phyloP scores from a whole-genome alignment of 2,797 vertebrate species.

The Acipenser transmontanus region DNA sequence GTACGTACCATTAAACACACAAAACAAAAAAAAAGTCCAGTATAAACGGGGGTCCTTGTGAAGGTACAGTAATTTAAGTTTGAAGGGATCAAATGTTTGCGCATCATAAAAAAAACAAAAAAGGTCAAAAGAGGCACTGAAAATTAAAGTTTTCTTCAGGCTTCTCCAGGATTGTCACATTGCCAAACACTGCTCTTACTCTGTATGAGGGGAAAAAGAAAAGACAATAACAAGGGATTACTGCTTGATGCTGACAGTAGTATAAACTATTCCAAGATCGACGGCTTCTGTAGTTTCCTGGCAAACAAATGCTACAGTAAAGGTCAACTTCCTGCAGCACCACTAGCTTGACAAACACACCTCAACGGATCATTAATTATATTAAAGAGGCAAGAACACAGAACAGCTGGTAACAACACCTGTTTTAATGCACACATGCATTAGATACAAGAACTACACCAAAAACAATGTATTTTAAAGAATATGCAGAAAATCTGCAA shows the following conservation, averaged over 20 bases:
- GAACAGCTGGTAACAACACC: too few species aligned
- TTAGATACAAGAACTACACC: background rate
- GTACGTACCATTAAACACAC: conserved; percentile 42
- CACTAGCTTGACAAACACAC: too few species aligned
- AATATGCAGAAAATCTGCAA: background rate
- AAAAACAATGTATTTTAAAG: background rate
- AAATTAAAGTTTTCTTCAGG: conserved; percentile 46
- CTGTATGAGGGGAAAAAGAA: conserved; percentile 35
- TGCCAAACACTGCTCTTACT: conserved; percentile 40
- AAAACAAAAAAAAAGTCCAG: conserved; percentile 39
- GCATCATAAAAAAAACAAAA: conserved; percentile 27
- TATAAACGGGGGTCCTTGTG: conserved; percentile 7
- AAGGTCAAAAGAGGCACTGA: conserved; percentile 61
- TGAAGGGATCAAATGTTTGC: conserved; percentile 62
- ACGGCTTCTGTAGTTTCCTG: too few species aligned
- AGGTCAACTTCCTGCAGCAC: too few species aligned
- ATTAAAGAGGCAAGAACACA: too few species aligned
- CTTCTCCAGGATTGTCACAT: conserved; percentile 59
- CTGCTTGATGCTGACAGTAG: background rate
- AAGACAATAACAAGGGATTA: conserved; percentile 1
- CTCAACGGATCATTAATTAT: too few species aligned
- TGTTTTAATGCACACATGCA: background rate
- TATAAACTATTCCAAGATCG: too few species aligned
- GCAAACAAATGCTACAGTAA: too few species aligned
- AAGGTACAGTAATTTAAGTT: conserved; percentile 47